Percentiles rank a stretch among this genome's conserved stretches.
phyloP scores from a whole-genome alignment of 2,113 vertebrate genomes.

The Notarius quadriscutis region DNA sequence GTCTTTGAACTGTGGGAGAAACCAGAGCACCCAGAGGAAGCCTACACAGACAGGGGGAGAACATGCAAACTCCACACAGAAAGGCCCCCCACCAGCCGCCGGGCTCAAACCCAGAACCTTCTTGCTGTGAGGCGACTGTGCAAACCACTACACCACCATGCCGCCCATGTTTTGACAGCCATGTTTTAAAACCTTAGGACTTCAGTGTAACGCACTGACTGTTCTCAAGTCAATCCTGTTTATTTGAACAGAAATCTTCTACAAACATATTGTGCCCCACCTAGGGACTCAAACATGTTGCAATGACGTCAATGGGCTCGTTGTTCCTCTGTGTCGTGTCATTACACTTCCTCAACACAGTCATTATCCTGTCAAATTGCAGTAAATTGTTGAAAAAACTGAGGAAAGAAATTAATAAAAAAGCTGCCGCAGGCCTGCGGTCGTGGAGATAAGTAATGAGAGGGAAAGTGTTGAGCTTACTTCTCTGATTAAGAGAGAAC shows the following conservation, averaged over 20 bases:
- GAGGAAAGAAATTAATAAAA: not conserved
- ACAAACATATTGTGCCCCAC: no score
- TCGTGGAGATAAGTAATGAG: not conserved
- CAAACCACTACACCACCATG: no score
- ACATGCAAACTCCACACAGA: no score
- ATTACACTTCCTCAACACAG: not conserved
- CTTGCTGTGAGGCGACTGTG: no score
- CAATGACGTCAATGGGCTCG: not conserved
- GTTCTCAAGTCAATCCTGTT: not conserved
- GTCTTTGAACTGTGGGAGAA: no score
- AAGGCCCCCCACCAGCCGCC: no score
- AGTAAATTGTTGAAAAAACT: not conserved
- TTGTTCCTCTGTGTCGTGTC: not conserved
- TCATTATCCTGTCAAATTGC: constrained; percentile 9
- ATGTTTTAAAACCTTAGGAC: not conserved
- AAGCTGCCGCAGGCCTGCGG: not conserved
- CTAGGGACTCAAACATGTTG: not conserved
- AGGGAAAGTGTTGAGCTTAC: not conserved
- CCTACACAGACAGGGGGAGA: no score
- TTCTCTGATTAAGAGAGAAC: not conserved
- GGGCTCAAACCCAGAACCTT: no score
- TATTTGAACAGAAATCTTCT: not conserved
- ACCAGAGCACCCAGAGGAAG: no score
- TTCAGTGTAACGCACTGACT: rapidly evolving
- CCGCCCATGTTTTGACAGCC: no score